These are phyloP conservation scores for Microplitis manilae DNA, from an alignment of 2,888 invertebrate genomes.

Conservation along the genomic window DNA sequence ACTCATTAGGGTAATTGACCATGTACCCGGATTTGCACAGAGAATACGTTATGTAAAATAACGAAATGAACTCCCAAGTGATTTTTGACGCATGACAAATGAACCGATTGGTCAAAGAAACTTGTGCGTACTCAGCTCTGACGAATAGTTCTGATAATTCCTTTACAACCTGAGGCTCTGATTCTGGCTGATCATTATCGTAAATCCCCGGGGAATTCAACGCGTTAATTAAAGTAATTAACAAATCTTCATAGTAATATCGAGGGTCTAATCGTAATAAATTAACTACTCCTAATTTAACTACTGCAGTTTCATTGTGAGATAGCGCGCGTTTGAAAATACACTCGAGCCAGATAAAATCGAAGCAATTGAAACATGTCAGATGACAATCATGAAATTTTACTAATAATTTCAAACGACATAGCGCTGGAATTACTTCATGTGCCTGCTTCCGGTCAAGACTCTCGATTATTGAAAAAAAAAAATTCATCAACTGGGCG, in stretches of 20 bases:
- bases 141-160: conserved; percentile 57
- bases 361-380: conserved; percentile 56
- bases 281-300: conserved; percentile 69
- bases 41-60: conserved; percentile 63
- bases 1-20: conserved; percentile 1
- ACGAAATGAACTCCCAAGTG: conserved; percentile 68
- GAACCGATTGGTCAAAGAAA: conserved; percentile 54
- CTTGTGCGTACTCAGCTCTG: conserved; percentile 41
- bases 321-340: conserved; percentile 70
- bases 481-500: conserved; percentile 73
- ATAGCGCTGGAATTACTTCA: conserved; percentile 79
- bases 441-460: conserved; percentile 85
- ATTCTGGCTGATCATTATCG: conserved; percentile 52
- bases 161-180: conserved; percentile 55
- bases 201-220: conserved; percentile 66
- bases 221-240: conserved; percentile 53
- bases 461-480: conserved; percentile 80
- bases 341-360: conserved; percentile 70
- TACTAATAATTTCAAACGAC: conserved; percentile 64
- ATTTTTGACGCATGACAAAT: conserved; percentile 50
- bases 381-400: conserved; percentile 51
- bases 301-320: conserved; percentile 73
- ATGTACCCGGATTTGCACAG: conserved; percentile 41
- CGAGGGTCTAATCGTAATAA: conserved; percentile 63
- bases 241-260: conserved; percentile 53